Conservation (phyloP, 1,140 invertebrate genomes). For the Yoshiicerus persimilis region DNA sequence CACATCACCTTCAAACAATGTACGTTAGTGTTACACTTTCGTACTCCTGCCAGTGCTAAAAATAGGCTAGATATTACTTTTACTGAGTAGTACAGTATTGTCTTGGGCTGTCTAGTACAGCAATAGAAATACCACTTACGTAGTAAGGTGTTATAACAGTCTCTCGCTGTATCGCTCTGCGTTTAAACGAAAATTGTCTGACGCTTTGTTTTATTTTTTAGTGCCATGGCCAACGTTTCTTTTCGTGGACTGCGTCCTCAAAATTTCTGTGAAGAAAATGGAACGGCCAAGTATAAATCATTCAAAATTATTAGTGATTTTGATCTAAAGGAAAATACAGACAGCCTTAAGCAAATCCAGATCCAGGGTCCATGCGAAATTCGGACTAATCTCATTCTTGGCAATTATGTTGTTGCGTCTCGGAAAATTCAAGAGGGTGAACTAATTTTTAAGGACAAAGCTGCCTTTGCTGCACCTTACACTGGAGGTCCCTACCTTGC, state of each 20-base stretch:
- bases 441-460: slow-evolving; percentile 25
- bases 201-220: neutral
- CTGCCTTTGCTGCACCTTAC: slow-evolving; percentile 5
- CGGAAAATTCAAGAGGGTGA: slow-evolving; percentile 38
- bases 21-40: no score
- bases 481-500: slow-evolving; percentile 15
- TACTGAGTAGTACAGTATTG: no score
- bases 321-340: neutral
- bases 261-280: neutral
- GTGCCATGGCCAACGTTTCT: neutral
- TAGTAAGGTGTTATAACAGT: no score
- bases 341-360: neutral
- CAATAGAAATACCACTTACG: no score
- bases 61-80: no score
- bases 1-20: no score
- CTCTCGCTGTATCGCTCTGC: no score
- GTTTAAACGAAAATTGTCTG: neutral
- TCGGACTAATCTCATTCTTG: slow-evolving; percentile 16
- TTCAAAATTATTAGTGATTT: neutral
- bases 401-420: slow-evolving; percentile 39
- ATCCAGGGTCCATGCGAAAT: slow-evolving; percentile 25
- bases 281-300: neutral
- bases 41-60: no score
- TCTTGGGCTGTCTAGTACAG: no score
- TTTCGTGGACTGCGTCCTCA: neutral